Percentiles rank a stretch among this genome's conserved stretches.
Evolutionary conservation across 2,113 vertebrate genomes (phyloP).

Genomic region (Merops nubicus): DNA sequence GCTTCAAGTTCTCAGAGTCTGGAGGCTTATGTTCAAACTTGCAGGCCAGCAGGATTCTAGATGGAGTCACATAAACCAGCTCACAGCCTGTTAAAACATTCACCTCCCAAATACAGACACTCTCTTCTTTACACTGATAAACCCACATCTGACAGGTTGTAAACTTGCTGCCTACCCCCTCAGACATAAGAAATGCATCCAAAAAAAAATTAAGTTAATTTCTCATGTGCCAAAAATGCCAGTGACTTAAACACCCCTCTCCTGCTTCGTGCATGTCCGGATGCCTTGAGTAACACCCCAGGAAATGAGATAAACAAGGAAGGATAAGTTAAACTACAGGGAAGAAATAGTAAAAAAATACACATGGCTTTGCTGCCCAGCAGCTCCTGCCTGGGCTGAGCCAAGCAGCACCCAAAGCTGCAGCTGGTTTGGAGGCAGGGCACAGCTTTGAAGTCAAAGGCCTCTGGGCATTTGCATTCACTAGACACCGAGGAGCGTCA

Average conservation of each 20-base stretch:
- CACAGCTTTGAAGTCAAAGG: neutral
- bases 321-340: neutral
- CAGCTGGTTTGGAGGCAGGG: neutral
- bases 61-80: neutral
- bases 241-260: neutral
- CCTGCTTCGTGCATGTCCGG: neutral
- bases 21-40: neutral
- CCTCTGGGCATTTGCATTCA: neutral
- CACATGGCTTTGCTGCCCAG: neutral
- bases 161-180: neutral
- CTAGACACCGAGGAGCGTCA: neutral
- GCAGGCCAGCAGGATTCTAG: neutral
- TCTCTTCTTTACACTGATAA: neutral
- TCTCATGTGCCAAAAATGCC: neutral
- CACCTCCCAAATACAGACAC: neutral
- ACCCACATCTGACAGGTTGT: neutral
- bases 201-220: neutral
- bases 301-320: neutral
- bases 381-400: neutral
- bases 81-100: neutral
- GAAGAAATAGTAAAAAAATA: neutral
- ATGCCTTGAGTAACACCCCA: neutral
- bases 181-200: neutral
- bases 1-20: neutral
- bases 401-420: neutral